phyloP scores from a whole-genome alignment of 1,140 invertebrate species.

The Holotrichia oblita region DNA sequence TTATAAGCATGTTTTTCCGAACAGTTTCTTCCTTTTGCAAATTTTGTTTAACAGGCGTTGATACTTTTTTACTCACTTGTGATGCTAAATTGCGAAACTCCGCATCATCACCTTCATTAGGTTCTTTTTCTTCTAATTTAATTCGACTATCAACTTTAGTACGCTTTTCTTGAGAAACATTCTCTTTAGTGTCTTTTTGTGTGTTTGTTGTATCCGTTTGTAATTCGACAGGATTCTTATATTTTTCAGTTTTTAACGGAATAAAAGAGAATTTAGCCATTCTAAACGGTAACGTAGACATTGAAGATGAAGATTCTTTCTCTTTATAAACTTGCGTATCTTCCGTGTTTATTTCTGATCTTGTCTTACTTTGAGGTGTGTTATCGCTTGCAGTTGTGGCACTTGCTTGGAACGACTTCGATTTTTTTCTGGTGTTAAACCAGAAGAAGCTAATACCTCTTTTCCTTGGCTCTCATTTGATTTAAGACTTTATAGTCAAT shows the following conservation, averaged over 20 bases:
- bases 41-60: not conserved
- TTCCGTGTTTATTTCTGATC: too few relatives aligned
- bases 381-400: too few relatives aligned
- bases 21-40: not conserved
- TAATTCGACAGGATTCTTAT: not conserved
- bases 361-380: too few relatives aligned
- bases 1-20: not conserved
- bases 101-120: too few relatives aligned
- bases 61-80: not conserved
- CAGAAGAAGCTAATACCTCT: too few relatives aligned
- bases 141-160: not conserved
- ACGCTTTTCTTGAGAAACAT: not conserved
- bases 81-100: not conserved
- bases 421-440: too few relatives aligned
- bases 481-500: too few relatives aligned
- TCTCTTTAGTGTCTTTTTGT: not conserved
- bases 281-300: not conserved
- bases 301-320: not conserved
- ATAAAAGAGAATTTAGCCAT: not conserved
- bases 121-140: too few relatives aligned
- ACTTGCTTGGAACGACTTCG: too few relatives aligned
- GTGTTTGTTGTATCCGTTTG: not conserved
- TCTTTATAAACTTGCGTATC: too few relatives aligned
- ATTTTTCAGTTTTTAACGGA: not conserved
- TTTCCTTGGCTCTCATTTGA: too few relatives aligned